Conservation (phyloP, 2,888 invertebrate genomes). For the Eristalis intricaria region DNA sequence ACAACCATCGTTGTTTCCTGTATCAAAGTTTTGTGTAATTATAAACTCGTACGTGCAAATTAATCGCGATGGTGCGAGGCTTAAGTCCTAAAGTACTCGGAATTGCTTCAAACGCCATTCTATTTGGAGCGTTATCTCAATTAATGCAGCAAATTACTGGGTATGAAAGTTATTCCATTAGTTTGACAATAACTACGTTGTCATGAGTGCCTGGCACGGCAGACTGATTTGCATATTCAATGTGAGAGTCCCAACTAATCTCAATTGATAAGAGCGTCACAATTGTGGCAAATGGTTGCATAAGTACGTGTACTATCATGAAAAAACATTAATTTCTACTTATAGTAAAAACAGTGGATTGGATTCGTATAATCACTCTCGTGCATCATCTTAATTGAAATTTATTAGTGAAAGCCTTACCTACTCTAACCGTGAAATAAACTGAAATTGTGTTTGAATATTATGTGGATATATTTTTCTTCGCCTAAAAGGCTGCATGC, state of each 20-base stretch:
- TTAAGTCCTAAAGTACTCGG: conserved; percentile 2
- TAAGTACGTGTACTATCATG: not conserved
- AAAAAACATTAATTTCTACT: not conserved
- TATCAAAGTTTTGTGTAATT: not conserved
- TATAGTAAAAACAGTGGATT: too few relatives aligned
- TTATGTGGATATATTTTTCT: too few relatives aligned
- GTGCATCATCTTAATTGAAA: too few relatives aligned
- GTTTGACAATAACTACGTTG: conserved; percentile 39
- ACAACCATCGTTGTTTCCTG: not conserved
- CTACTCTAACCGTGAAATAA: too few relatives aligned
- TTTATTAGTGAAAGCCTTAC: too few relatives aligned
- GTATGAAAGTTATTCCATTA: conserved; percentile 51
- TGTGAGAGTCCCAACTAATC: conserved; percentile 28
- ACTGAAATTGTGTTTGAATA: too few relatives aligned
- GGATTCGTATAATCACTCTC: too few relatives aligned
- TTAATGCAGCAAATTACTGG: conserved; percentile 50
- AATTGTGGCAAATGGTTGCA: not conserved
- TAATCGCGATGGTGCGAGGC: conserved; percentile 6
- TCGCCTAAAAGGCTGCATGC: too few relatives aligned
- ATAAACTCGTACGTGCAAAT: conserved; percentile 16
- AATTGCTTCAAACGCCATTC: not conserved
- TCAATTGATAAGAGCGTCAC: not conserved
- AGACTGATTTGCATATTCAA: conserved; percentile 51
- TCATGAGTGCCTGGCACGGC: conserved; percentile 45
- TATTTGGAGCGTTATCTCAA: conserved; percentile 10